Conservation (phyloP, 2,797 vertebrate species). For the Pipistrellus pygmaeus region DNA sequence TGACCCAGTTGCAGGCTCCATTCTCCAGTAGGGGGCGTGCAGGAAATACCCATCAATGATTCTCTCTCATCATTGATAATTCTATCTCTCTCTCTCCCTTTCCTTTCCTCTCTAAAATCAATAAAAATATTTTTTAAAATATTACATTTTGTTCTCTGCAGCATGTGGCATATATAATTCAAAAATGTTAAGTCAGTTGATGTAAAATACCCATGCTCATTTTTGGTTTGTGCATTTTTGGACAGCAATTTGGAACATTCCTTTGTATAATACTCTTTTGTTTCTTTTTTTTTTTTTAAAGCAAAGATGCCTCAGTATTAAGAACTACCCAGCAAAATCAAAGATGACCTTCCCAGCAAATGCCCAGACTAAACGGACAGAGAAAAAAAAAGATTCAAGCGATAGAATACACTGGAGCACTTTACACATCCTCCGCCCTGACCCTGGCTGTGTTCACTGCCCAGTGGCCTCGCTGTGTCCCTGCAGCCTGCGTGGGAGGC, state of each 20-base stretch:
- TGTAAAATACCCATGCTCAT: neutral
- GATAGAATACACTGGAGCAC: neutral
- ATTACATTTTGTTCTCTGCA: neutral
- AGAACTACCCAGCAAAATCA: slow-evolving; percentile 38
- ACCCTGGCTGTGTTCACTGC: neutral
- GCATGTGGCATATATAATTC: neutral
- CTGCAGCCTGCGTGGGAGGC: neutral
- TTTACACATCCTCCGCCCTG: neutral
- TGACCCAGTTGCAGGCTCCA: too few species aligned
- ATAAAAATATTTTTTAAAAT: neutral
- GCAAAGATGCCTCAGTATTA: slow-evolving; percentile 1
- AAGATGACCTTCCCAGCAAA: slow-evolving; percentile 7
- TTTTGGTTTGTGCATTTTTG: neutral
- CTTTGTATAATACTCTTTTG: neutral
- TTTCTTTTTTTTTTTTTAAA: neutral
- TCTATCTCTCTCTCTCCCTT: too few species aligned
- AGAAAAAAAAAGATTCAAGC: neutral
- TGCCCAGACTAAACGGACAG: neutral
- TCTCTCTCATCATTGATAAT: too few species aligned
- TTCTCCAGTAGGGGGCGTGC: too few species aligned
- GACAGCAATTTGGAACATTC: neutral
- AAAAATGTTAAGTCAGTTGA: slow-evolving; percentile 14
- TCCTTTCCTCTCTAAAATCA: too few species aligned
- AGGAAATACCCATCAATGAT: too few species aligned
- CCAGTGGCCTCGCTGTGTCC: neutral